Base-by-base conservation (phyloP, 2,797 vertebrate genomes). In the Antennarius maculatus region DNA sequence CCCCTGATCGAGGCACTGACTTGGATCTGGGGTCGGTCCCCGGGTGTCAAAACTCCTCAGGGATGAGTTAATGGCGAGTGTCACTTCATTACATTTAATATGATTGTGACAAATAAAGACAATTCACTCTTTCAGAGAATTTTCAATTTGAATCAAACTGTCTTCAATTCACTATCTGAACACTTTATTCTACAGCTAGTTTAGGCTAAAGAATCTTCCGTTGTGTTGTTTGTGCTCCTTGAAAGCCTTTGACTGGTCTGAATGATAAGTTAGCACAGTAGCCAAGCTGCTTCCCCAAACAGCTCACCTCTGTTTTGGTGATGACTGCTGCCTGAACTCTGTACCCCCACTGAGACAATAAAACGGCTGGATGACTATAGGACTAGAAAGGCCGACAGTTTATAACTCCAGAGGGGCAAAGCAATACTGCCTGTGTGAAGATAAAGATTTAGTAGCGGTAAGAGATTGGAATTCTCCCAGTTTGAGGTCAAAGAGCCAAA, bases 261-360 rank as follows among this genome's bases (percentile, higher is more conserved):
- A 74, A 57, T 76, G 73, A 86, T 72, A 69, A 47, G 73, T 66
- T 39, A 63, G 77, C 77, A 74, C 61, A 80, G 84, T 71, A 77
- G 79, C 69, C 71, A 37, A 28, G 59, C 76, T 27, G 65, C 76
- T 77, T 79, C 66, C 72, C 53, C 77, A 72, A 89, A 88, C 80
- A 88, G 85, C 88, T 91, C 84, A 85, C 86, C 89, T 89, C 81
- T 82, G 80, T 84, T 74, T 81, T 57, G 61, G 57, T 75, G 72
- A 73, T 91, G 92, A 92, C 93, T 93, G 89, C 84, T 82, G 88
- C 78, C 88, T 94, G 93, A 94, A 93, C 93, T 79, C 89, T 82
- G 75, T 83, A 64, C 86, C 90, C 93, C 92, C 86, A 87, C 80
- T 80, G 92, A 91, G 92, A 92, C 92, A 94, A 92, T 94, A 93